phyloP scores from a whole-genome alignment of 2,797 vertebrate genomes.

The Miichthys miiuy region DNA sequence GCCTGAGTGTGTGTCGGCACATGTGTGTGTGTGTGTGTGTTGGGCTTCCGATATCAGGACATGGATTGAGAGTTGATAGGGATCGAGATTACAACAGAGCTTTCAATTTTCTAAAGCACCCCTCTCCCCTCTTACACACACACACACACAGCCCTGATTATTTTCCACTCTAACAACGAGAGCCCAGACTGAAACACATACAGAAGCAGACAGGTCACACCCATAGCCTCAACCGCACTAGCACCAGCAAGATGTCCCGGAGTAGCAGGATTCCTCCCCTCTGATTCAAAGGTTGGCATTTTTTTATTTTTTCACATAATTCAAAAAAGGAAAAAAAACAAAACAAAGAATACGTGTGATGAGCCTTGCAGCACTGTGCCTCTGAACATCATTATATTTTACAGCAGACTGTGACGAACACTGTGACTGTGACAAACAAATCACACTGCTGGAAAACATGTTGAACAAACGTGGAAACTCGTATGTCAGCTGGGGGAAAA shows the following conservation, averaged over 20 bases:
- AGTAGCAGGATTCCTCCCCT: conserved; percentile 7
- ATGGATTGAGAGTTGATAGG: conserved; percentile 63
- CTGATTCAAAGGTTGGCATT: conserved; percentile 11
- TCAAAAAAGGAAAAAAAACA: neutral
- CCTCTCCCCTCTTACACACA: no score
- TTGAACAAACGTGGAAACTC: conserved; percentile 49
- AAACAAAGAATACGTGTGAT: conserved; percentile 14
- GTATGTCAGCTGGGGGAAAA: conserved; percentile 18
- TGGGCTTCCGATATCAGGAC: conserved; percentile 54
- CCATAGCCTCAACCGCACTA: neutral
- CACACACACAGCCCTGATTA: conserved; percentile 48
- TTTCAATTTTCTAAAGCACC: conserved; percentile 70
- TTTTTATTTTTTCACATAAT: conserved; percentile 28
- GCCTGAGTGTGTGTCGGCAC: conserved; percentile 24
- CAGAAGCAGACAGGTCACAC: conserved; percentile 31
- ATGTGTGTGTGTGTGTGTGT: conserved; percentile 17
- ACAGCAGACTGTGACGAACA: conserved; percentile 53
- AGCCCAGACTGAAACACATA: conserved; percentile 37
- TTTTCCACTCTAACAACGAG: conserved; percentile 53
- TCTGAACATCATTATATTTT: conserved; percentile 59
- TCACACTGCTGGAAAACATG: conserved; percentile 53
- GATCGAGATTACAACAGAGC: conserved; percentile 70
- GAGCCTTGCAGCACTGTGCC: conserved; percentile 40
- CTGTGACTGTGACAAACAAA: conserved; percentile 62
- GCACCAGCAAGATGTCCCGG: neutral